phyloP scores from a whole-genome alignment of 2,888 invertebrate species.

The Protonemura montana region DNA sequence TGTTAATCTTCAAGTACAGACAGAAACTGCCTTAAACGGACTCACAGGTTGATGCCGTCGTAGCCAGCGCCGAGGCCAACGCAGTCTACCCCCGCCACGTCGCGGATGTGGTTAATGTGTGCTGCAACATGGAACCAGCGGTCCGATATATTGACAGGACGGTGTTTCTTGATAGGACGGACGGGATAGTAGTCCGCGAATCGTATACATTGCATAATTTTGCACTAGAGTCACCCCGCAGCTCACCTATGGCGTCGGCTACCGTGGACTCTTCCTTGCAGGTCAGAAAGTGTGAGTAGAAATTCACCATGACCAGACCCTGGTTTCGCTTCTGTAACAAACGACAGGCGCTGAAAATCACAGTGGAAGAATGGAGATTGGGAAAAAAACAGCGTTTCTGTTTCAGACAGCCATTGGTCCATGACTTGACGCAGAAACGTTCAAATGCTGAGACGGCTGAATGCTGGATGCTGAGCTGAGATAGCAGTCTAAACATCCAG shows the following conservation, averaged over 20 bases:
- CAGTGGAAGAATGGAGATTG: too few species aligned
- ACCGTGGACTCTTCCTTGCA: slow-evolving; percentile 78
- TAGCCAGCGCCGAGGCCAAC: slow-evolving; percentile 89
- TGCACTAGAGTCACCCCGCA: too few species aligned
- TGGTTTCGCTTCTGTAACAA: slow-evolving; percentile 69
- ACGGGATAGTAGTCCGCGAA: too few species aligned
- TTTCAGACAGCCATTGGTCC: too few species aligned
- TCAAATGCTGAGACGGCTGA: too few species aligned
- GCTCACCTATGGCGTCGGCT: slow-evolving; percentile 80
- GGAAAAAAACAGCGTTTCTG: too few species aligned
- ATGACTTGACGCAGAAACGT: too few species aligned
- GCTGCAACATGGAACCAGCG: slow-evolving; percentile 74
- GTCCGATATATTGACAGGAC: too few species aligned
- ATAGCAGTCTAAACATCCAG: too few species aligned
- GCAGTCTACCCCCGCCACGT: slow-evolving; percentile 85
- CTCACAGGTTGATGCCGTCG: slow-evolving; percentile 91
- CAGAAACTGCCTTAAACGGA: slow-evolving; percentile 54
- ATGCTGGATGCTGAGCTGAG: too few species aligned
- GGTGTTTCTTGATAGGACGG: too few species aligned
- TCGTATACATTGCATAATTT: too few species aligned
- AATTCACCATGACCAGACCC: slow-evolving; percentile 87
- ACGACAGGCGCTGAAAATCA: background rate
- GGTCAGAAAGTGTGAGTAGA: slow-evolving; percentile 80
- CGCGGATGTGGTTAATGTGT: slow-evolving; percentile 88
- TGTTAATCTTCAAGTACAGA: background rate